Conservation (phyloP, 2,888 invertebrate genomes). For the Eugnorisma glareosa region DNA sequence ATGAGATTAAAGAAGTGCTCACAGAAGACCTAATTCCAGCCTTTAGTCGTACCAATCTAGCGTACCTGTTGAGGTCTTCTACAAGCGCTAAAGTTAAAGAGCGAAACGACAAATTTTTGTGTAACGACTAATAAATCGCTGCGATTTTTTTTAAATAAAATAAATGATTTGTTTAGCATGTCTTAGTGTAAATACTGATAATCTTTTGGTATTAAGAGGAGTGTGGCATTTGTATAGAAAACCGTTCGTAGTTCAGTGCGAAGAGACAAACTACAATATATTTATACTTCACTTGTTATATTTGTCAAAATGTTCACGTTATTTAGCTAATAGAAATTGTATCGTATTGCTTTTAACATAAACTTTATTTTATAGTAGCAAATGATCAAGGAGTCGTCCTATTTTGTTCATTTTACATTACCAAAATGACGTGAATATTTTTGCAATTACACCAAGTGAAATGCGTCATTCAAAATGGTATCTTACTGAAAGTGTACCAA, state of each 20-base stretch:
- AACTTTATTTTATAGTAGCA: background rate
- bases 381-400: background rate
- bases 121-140: constrained; percentile 50
- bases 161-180: constrained; percentile 29
- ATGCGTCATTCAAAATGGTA: background rate
- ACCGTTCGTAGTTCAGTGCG: background rate
- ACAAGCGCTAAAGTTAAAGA: constrained; percentile 2
- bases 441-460: background rate
- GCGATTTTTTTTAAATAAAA: constrained; percentile 46
- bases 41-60: background rate
- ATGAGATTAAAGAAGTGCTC: constrained; percentile 40
- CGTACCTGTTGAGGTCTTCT: background rate
- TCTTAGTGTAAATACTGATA: constrained; percentile 51
- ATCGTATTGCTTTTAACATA: background rate
- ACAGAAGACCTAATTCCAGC: background rate
- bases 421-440: background rate
- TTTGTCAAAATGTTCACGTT: background rate
- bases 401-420: background rate
- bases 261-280: background rate
- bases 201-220: constrained; percentile 5
- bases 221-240: constrained; percentile 43
- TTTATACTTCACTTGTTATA: too few species aligned
- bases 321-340: background rate
- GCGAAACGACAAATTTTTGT: constrained; percentile 52
- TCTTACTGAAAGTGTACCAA: background rate